Base-by-base conservation (phyloP, 2,113 vertebrate species). In the Turdus rufiventris region DNA sequence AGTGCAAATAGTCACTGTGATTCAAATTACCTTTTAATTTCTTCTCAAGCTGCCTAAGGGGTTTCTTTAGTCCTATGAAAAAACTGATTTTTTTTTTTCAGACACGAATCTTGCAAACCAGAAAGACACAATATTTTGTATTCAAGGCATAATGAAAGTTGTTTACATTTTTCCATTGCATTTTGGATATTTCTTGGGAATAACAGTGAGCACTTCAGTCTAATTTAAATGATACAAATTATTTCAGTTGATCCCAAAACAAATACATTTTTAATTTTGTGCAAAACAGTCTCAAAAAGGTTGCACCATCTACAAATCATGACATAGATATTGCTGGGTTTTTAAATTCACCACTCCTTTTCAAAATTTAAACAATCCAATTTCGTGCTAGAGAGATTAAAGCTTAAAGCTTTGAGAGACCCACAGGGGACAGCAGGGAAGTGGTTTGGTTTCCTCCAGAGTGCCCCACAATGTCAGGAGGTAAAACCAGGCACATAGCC, bases 301-400 rank as follows among this genome's bases (percentile, higher is more conserved):
- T 83, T 66, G 20, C 47, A 48, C 20, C 18, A 33, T 65, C 62
- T 66, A 76, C 50, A 73, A 77, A 25, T 61, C 12, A 50, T 66
- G 26, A 65, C 34, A 83, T 3, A 83, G 42, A 73, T 34, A 18
- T 1, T 42, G 1, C 4, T 4, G 51, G 9, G 2, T 26, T 87
- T 80, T 34, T 45, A 8, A 43, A 62, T 70, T 38, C 34, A 80
- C 7, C 11, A 19, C 7, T n/a, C 20, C 31, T 88, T 80, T 42
- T 73, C 71, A 93, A 91, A 82, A 79, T 36, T 71, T 85, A 71
- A 89, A 48, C 2, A 10, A 79, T 68, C 19, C 34, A 45, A 91
- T 96, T 95, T 92, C 82, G 70, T 83, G 58, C 79, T 88, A 83
- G 71, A 58, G 38, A 92, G 84, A 89, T 94, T 73, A 83, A 93